Percentiles rank a stretch among this genome's conserved stretches.
Evolutionary conservation across 2,113 vertebrate genomes (phyloP).

Genomic region (Nothoprocta perdicaria): DNA sequence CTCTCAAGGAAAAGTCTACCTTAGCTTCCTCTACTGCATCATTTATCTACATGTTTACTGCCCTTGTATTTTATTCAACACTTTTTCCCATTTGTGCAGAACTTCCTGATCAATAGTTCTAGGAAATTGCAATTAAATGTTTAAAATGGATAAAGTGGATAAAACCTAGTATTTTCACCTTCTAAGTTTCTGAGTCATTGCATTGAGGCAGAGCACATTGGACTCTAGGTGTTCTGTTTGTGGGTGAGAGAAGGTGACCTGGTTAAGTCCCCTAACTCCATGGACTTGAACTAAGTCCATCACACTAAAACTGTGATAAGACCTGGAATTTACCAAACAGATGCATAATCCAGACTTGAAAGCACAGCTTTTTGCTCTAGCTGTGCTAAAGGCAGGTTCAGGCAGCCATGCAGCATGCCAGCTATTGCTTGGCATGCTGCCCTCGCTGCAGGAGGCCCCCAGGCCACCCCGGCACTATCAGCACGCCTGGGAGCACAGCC

Average conservation of each 20-base stretch:
- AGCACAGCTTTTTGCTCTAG: not conserved
- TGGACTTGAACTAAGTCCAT: too few relatives aligned
- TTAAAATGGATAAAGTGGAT: not conserved
- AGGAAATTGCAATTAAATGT: not conserved
- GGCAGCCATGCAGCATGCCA: not conserved
- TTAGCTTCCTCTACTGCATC: not conserved
- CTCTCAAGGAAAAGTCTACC: not conserved
- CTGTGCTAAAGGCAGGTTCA: not conserved
- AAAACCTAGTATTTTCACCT: not conserved
- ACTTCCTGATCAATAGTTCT: not conserved
- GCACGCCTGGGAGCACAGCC: not conserved
- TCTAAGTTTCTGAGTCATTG: not conserved
- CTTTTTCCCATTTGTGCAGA: not conserved
- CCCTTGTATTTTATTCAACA: not conserved
- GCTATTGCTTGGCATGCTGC: not conserved
- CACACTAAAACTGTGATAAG: not conserved
- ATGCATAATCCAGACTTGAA: not conserved
- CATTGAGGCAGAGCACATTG: not conserved
- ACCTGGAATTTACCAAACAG: not conserved
- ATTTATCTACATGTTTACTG: not conserved
- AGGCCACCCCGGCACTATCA: fast-evolving
- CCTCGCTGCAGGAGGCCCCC: not conserved
- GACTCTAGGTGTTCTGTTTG: not conserved
- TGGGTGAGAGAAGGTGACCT: not conserved
- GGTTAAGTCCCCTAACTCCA: not conserved